Evolutionary conservation across 2,888 invertebrate species (phyloP).

Genomic region (Cantharis flavilabris): DNA sequence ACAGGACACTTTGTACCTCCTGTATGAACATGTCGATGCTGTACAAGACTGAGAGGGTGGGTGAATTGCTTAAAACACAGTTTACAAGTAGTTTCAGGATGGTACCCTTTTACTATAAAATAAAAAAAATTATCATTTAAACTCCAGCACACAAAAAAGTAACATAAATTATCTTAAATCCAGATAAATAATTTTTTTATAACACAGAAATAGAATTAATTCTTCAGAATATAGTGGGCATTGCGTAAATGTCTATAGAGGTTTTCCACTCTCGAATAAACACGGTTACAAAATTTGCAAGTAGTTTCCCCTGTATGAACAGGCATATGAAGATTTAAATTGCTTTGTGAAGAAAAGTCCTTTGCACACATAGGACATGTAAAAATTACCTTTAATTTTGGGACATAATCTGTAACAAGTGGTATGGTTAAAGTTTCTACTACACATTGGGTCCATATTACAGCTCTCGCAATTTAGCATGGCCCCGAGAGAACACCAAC

Average conservation of each 20-base stretch:
- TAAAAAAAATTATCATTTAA: background rate
- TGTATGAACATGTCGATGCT: constrained; percentile 59
- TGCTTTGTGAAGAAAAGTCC: background rate
- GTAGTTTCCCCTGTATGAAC: constrained; percentile 9
- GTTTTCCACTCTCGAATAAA: constrained; percentile 12
- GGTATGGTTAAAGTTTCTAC: background rate
- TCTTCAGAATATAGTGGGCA: background rate
- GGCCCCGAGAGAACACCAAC: too few relatives aligned
- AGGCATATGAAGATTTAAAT: constrained; percentile 12
- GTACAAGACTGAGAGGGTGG: constrained; percentile 58
- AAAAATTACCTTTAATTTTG: constrained; percentile 3
- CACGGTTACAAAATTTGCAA: background rate
- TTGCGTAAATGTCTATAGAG: background rate
- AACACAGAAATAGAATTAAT: background rate
- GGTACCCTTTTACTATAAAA: background rate
- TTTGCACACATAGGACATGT: constrained; percentile 2
- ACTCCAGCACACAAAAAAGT: background rate
- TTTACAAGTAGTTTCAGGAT: background rate
- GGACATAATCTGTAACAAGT: constrained; percentile 6
- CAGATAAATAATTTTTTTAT: background rate
- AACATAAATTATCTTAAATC: background rate
- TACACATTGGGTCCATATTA: background rate
- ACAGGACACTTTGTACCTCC: constrained; percentile 58
- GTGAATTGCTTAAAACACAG: constrained; percentile 52
- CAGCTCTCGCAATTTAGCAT: too few relatives aligned